phyloP scores from a whole-genome alignment of 2,797 vertebrate genomes.

The Clarias fuscus region DNA sequence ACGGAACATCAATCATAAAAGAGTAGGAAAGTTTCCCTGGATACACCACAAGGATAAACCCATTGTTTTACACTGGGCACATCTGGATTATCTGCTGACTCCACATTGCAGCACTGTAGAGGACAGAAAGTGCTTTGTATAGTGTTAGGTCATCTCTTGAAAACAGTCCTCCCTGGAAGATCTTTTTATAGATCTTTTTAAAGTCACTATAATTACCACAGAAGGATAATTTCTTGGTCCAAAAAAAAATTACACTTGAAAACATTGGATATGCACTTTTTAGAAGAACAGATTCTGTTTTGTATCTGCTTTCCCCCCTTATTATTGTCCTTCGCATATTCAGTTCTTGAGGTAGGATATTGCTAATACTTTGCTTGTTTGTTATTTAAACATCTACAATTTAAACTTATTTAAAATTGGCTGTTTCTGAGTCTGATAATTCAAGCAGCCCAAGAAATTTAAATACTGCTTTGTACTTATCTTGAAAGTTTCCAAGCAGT shows the following conservation, averaged over 20 bases:
- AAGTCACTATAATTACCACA: neutral
- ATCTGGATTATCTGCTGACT: conserved; percentile 46
- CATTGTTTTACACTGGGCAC: conserved; percentile 47
- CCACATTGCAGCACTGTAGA: conserved; percentile 26
- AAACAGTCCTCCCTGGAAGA: neutral
- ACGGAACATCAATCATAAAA: conserved; percentile 46
- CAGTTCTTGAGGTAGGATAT: neutral
- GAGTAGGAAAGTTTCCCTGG: conserved; percentile 48
- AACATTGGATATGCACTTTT: neutral
- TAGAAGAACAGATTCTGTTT: neutral
- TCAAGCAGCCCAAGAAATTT: neutral
- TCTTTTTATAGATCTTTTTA: neutral
- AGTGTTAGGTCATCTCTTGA: conserved; percentile 29
- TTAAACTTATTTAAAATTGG: neutral
- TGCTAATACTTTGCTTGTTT: neutral
- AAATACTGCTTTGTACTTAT: neutral
- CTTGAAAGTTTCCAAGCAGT: neutral
- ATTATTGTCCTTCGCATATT: neutral
- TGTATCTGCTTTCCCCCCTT: neutral
- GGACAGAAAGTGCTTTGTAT: conserved; percentile 33
- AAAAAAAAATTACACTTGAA: neutral
- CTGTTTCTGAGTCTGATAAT: neutral
- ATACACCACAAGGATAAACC: conserved; percentile 46
- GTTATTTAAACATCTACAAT: neutral
- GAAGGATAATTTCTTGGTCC: neutral